phyloP scores from a whole-genome alignment of 2,797 vertebrate genomes.

The Bradypodion pumilum region DNA sequence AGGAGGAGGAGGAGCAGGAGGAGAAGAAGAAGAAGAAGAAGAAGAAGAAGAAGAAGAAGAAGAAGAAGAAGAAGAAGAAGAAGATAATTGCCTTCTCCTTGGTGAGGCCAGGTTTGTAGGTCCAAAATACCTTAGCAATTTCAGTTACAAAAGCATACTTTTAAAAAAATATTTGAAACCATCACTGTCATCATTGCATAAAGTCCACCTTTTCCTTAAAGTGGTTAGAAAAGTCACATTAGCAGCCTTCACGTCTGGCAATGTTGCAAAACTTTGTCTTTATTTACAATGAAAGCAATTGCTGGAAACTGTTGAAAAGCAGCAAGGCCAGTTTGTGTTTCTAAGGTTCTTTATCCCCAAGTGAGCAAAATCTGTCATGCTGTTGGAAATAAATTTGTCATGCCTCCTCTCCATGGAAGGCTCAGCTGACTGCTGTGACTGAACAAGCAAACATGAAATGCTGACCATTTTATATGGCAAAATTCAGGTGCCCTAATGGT shows the following conservation, averaged over 20 bases:
- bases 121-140: not conserved
- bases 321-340: slow-evolving; percentile 59
- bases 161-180: no score
- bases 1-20: no score
- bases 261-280: slow-evolving; percentile 43
- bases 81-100: no score
- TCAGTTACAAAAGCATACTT: no score
- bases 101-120: not conserved
- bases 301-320: slow-evolving; percentile 82
- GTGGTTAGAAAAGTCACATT: not conserved
- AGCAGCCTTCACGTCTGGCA: not conserved
- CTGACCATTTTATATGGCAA: slow-evolving; percentile 46
- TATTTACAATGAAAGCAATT: slow-evolving; percentile 81
- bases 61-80: no score
- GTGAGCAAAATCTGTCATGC: slow-evolving; percentile 37
- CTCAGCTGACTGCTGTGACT: slow-evolving; percentile 37
- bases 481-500: slow-evolving; percentile 52
- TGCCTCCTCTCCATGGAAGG: slow-evolving; percentile 53
- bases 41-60: no score
- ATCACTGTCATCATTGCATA: no score
- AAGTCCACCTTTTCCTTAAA: not conserved
- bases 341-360: slow-evolving; percentile 11
- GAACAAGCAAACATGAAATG: slow-evolving; percentile 43
- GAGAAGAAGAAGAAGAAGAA: no score
- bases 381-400: slow-evolving; percentile 5